Conservation (phyloP, 2,888 invertebrate species). For the Archaeoteleia sp. region DNA sequence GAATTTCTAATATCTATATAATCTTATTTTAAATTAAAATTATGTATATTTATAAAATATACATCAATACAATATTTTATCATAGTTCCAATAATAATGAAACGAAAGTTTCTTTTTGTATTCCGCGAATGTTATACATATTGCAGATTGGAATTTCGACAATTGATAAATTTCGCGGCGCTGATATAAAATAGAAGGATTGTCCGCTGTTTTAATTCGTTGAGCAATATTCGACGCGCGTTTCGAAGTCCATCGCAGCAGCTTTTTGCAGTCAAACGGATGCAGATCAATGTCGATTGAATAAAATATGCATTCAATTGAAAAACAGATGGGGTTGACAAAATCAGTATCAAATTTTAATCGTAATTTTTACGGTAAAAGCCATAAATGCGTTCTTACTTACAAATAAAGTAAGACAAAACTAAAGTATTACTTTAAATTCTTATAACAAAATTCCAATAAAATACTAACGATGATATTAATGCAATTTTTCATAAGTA, state of each 20-base stretch:
- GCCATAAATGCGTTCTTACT: neutral
- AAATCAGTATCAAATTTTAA: slow-evolving; percentile 38
- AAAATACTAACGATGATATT: no score
- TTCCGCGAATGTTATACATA: slow-evolving; percentile 46
- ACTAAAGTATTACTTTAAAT: no score
- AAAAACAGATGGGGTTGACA: slow-evolving; percentile 46
- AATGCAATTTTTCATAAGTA: no score
- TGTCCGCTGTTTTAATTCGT: slow-evolving; percentile 45
- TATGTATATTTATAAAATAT: slow-evolving; percentile 44
- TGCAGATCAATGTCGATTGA: slow-evolving; percentile 53
- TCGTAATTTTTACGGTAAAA: slow-evolving; percentile 33
- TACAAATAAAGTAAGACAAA: no score
- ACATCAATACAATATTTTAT: slow-evolving; percentile 49
- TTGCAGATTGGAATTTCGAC: slow-evolving; percentile 48
- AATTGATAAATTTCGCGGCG: slow-evolving; percentile 44
- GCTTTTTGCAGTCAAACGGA: slow-evolving; percentile 52
- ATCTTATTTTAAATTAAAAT: slow-evolving; percentile 14
- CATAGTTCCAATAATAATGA: slow-evolving; percentile 46
- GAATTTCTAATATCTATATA: no score
- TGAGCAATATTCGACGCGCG: slow-evolving; percentile 46
- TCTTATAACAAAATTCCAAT: no score
- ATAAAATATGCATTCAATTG: slow-evolving; percentile 53
- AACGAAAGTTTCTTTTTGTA: slow-evolving; percentile 46
- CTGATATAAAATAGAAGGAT: slow-evolving; percentile 41
- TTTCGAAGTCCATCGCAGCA: slow-evolving; percentile 39